Evolutionary conservation across 2,113 vertebrate genomes (phyloP).

Genomic region (Saguinus midas): DNA sequence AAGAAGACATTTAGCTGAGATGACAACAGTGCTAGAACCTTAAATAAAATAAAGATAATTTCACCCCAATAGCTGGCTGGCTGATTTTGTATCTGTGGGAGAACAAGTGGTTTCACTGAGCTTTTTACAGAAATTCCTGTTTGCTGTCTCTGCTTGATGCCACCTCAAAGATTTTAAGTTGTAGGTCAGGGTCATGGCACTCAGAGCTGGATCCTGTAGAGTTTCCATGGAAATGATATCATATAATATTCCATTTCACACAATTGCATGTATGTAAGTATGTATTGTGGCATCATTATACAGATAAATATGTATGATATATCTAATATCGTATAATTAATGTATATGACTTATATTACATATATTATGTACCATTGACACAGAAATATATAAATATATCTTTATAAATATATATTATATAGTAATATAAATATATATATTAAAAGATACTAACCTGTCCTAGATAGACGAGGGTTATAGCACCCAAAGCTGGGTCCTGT

Average conservation of each 20-base stretch:
- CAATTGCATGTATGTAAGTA: neutral
- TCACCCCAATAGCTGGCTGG: neutral
- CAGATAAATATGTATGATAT: too few relatives aligned
- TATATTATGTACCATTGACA: too few relatives aligned
- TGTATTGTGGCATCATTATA: neutral
- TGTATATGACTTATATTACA: too few relatives aligned
- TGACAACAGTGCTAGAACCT: fast-evolving
- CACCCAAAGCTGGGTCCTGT: neutral
- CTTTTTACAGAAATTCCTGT: neutral
- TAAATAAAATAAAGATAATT: neutral
- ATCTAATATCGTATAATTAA: too few relatives aligned
- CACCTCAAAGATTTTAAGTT: neutral
- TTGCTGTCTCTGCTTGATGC: neutral
- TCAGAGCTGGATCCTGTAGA: neutral
- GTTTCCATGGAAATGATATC: neutral
- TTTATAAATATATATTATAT: too few relatives aligned
- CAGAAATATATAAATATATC: too few relatives aligned
- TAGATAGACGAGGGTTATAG: neutral
- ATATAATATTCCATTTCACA: neutral
- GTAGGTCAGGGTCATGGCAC: neutral
- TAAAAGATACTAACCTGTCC: too few relatives aligned
- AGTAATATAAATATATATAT: too few relatives aligned
- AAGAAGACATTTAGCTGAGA: neutral
- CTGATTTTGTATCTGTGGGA: neutral
- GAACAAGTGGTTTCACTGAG: neutral